Evolutionary conservation across 2,888 invertebrate genomes (phyloP).

Genomic region (Eumerus sabulonum): DNA sequence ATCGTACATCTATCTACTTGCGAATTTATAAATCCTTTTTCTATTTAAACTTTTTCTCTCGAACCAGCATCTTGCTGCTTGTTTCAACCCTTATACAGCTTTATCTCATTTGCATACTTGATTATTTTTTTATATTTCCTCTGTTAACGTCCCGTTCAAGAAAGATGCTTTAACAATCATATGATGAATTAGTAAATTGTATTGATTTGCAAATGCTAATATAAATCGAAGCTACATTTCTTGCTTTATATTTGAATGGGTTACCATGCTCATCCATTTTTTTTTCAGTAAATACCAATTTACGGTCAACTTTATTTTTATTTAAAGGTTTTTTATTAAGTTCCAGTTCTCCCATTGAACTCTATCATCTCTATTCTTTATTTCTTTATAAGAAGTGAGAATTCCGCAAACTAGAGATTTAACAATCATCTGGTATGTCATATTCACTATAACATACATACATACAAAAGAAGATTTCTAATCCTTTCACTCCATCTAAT

Average conservation of each 20-base stretch:
- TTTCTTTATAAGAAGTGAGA: conserved; percentile 51
- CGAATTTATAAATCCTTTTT: conserved; percentile 55
- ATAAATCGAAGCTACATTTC: conserved; percentile 8
- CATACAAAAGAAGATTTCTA: no score
- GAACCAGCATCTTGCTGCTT: conserved; percentile 27
- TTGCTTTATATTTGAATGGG: conserved; percentile 12
- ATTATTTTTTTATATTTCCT: conserved; percentile 58
- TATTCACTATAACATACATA: no score
- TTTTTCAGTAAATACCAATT: conserved; percentile 69
- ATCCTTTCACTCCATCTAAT: no score
- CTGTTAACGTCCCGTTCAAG: conserved; percentile 59
- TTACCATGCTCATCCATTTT: conserved; percentile 52
- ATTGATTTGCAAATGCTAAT: no score
- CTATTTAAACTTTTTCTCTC: conserved; percentile 47
- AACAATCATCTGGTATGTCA: no score
- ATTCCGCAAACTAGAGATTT: conserved; percentile 1
- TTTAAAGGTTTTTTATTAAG: conserved; percentile 47
- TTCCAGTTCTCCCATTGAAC: conserved; percentile 60
- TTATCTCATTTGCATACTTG: conserved; percentile 58
- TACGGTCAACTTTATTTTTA: conserved; percentile 65
- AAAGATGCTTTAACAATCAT: conserved; percentile 61
- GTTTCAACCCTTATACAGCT: conserved; percentile 60
- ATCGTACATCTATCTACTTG: conserved; percentile 64
- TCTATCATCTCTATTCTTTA: no score
- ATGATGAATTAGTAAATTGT: conserved; percentile 63